Evolutionary conservation across 1,140 invertebrate genomes (phyloP), one percentile per base, ranked within the genome.

Genomic region (Lepidotrigona ventralis): DNA sequence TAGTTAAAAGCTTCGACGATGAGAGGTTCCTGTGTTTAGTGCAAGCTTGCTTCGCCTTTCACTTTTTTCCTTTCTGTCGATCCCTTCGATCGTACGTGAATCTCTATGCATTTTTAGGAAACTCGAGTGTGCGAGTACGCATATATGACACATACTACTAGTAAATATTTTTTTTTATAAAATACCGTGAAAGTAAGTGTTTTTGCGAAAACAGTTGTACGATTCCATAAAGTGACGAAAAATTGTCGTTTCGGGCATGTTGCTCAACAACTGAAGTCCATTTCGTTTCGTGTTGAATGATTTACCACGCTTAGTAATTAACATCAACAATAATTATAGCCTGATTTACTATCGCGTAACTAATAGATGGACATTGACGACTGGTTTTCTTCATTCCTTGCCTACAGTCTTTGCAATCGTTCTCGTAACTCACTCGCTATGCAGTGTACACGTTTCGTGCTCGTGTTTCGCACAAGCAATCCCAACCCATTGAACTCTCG

Each of bases 381-480:
- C 63, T 64, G 15, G 0, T 19, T 66, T 39, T 3, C 26, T 74
- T 19, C 54, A n/a, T 58, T 74, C 54, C 39, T 46, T 8, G 33
- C 26, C 53, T 33, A n/a, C 39, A 58, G 53, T 29, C 71, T 54
- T 33, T 9, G 72, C 51, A 12, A 26, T 74, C n/a, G 39, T 26
- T 26, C 72, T 39, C 14, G 29, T 74, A 33, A 58, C 54, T 33
- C 29, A 39, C 54, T 73, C 26, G 53, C 26, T 33, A 74, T 33
- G 54, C 72, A 56, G 53, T 21, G 26, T 53, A 58, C 72, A 17
- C 21, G 15, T 23, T 54, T 74, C 72, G 72, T 39, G 72, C 72
- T 58, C 72, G 54, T 74, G 72, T 19, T 23, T 74, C 72, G 33
- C 72, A 29, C 58, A 74, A 56, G 21, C 71, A 21, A 33, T 73